These are phyloP conservation scores for Thalpophila matura DNA, from an alignment of 2,888 invertebrate species.

Conservation along the genomic window DNA sequence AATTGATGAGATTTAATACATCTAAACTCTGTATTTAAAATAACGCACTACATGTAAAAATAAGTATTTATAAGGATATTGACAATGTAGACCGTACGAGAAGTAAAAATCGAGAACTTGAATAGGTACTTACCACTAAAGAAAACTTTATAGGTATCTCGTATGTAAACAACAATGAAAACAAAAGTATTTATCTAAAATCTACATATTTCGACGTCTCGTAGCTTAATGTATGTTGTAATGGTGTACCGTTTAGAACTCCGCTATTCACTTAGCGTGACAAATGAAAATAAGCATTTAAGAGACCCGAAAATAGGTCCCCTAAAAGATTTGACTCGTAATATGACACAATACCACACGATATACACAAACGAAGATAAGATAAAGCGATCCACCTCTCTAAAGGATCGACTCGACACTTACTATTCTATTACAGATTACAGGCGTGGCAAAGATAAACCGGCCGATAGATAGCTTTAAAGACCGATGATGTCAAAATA, in stretches of 20 bases:
- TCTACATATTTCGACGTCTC: too few species aligned
- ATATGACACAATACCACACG: constrained; percentile 66
- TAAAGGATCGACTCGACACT: constrained; percentile 70
- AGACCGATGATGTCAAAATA: constrained; percentile 76
- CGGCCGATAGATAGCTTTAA: constrained; percentile 57
- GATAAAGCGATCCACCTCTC: constrained; percentile 70
- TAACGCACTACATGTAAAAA: too few species aligned
- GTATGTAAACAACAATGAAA: not conserved
- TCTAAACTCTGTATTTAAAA: too few species aligned
- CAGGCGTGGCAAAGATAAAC: constrained; percentile 64
- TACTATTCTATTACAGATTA: constrained; percentile 70
- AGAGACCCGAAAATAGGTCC: constrained; percentile 24
- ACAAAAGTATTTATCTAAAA: too few species aligned
- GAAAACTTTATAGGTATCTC: too few species aligned
- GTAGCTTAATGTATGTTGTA: constrained; percentile 1
- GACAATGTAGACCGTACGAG: too few species aligned
- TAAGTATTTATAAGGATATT: too few species aligned
- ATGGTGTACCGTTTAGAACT: constrained; percentile 18
- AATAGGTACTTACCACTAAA: too few species aligned
- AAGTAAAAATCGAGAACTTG: too few species aligned
- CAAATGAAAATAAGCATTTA: constrained; percentile 38
- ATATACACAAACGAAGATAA: constrained; percentile 75
- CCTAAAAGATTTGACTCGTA: constrained; percentile 43
- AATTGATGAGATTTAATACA: too few species aligned
- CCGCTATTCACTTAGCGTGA: constrained; percentile 15